Conservation (phyloP, 2,888 invertebrate species). For the Chloroclystis v-ata region DNA sequence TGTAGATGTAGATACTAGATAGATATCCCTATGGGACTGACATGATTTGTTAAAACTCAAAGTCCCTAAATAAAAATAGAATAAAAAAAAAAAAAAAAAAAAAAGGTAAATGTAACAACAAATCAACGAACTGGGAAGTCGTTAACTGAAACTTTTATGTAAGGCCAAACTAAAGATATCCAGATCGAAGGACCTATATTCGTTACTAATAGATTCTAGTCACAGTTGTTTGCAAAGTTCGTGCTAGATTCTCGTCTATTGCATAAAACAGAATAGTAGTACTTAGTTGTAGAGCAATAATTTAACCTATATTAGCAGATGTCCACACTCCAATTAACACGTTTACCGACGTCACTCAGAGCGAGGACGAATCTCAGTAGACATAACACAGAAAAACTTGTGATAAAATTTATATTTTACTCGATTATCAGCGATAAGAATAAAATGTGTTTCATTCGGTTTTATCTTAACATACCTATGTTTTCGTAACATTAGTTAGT, state of each 20-base stretch:
- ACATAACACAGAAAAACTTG: constrained; percentile 25
- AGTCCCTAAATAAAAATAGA: too few species aligned
- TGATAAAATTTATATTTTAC: constrained; percentile 28
- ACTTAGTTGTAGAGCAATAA: constrained; percentile 3
- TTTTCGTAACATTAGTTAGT: constrained; percentile 15
- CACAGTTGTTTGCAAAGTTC: neutral
- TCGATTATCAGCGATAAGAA: constrained; percentile 29
- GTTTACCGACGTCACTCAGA: constrained; percentile 31
- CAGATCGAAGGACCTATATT: too few species aligned
- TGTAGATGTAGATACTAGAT: too few species aligned
- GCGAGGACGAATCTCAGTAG: constrained; percentile 31
- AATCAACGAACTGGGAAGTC: too few species aligned
- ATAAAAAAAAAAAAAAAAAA: too few species aligned
- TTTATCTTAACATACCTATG: constrained; percentile 23
- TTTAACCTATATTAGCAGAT: constrained; percentile 20
- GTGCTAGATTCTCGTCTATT: neutral
- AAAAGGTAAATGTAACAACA: too few species aligned
- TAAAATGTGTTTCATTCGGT: constrained; percentile 24
- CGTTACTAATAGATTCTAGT: constrained; percentile 9
- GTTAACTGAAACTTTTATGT: too few species aligned
- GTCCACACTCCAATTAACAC: constrained; percentile 43
- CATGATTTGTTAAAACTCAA: too few species aligned
- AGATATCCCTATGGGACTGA: too few species aligned
- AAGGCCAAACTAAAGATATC: too few species aligned
- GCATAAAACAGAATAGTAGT: neutral